A percentile compares a stretch with the other conserved stretches of the same genome.
phyloP scores from a whole-genome alignment of 1,140 invertebrate species.

The Lerema accius region DNA sequence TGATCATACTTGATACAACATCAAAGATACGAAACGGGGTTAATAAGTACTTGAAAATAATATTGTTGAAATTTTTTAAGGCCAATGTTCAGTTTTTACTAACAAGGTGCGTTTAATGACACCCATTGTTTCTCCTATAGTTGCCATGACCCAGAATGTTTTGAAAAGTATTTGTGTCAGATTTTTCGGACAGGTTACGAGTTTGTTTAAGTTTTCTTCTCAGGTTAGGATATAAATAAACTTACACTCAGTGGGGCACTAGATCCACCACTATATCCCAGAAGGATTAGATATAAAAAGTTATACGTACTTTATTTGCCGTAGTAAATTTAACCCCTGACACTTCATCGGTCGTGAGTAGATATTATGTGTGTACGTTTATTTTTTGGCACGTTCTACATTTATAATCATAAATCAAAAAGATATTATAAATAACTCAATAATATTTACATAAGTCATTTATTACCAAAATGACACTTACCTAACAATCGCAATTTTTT shows the following conservation, averaged over 20 bases:
- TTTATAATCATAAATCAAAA: too few relatives aligned
- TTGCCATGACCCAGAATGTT: constrained; percentile 14
- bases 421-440: too few relatives aligned
- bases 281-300: too few relatives aligned
- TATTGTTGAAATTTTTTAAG: constrained; percentile 18
- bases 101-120: constrained; percentile 11
- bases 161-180: constrained; percentile 5
- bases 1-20: constrained; percentile 41
- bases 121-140: constrained; percentile 8
- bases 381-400: too few relatives aligned
- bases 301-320: too few relatives aligned
- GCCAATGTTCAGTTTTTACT: constrained; percentile 18
- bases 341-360: too few relatives aligned
- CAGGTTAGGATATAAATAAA: not conserved
- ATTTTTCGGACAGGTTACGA: not conserved
- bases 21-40: constrained; percentile 47
- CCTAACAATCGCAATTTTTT: too few relatives aligned
- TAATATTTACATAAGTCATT: too few relatives aligned
- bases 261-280: too few relatives aligned
- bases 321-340: too few relatives aligned
- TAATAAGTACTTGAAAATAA: constrained; percentile 40
- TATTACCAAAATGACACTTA: too few relatives aligned
- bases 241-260: not conserved
- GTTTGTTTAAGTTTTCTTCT: not conserved
- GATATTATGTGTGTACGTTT: too few relatives aligned